phyloP scores from a whole-genome alignment of 2,888 invertebrate species.

The Vanessa cardui region DNA sequence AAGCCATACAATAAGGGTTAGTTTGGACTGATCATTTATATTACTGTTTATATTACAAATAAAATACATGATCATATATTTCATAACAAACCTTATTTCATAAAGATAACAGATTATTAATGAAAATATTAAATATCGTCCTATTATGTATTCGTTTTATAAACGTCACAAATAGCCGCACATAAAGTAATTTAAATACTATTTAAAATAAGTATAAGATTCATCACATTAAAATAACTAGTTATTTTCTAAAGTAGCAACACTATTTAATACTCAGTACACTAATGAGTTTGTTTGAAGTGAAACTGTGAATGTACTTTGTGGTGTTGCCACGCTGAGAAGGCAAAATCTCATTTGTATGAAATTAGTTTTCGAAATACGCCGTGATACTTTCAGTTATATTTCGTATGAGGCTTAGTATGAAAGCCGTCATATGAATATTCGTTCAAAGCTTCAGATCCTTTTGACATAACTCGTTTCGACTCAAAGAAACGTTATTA shows the following conservation, averaged over 20 bases:
- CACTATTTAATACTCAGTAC: slow-evolving; percentile 44
- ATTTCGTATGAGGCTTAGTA: slow-evolving; percentile 28
- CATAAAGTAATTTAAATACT: slow-evolving; percentile 17
- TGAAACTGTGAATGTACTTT: slow-evolving; percentile 40
- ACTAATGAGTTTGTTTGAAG: slow-evolving; percentile 48
- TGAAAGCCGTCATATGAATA: slow-evolving; percentile 20
- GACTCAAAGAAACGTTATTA: slow-evolving; percentile 31
- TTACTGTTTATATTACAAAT: too few relatives aligned
- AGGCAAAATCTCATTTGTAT: slow-evolving; percentile 45
- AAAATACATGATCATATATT: too few relatives aligned
- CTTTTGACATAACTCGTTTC: slow-evolving; percentile 28
- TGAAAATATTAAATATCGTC: too few relatives aligned
- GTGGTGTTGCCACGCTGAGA: slow-evolving; percentile 39
- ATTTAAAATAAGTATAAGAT: slow-evolving; percentile 28
- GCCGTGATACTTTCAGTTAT: slow-evolving; percentile 32
- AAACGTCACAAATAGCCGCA: slow-evolving; percentile 7
- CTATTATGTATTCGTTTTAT: slow-evolving; percentile 7
- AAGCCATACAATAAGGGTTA: too few relatives aligned
- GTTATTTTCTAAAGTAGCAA: slow-evolving; percentile 31
- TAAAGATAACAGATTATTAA: too few relatives aligned
- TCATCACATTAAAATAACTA: slow-evolving; percentile 33
- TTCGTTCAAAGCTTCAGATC: slow-evolving; percentile 20
- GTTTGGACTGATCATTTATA: too few relatives aligned
- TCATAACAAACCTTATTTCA: too few relatives aligned
- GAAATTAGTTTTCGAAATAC: slow-evolving; percentile 45